phyloP scores from a whole-genome alignment of 2,797 vertebrate genomes.

The Leptatherina wallacei region DNA sequence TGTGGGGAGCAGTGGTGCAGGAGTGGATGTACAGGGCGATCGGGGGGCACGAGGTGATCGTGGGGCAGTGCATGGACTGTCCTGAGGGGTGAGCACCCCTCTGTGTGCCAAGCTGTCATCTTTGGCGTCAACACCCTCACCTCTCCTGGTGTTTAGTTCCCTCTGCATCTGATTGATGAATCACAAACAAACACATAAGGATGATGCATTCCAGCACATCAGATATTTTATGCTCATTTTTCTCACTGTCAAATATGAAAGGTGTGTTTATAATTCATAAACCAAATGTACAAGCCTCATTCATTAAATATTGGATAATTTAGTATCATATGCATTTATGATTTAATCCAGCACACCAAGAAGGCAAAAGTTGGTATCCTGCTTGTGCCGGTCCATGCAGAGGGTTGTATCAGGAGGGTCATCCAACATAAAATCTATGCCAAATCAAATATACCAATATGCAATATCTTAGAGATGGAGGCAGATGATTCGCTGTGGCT shows the following conservation, averaged over 20 bases:
- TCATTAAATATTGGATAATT: background rate
- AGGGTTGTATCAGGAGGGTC: background rate
- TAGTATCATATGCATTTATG: background rate
- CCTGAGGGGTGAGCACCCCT: slow-evolving; percentile 79
- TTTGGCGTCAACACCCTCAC: slow-evolving; percentile 70
- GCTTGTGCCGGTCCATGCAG: background rate
- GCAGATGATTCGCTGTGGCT: too few species aligned
- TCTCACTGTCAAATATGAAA: background rate
- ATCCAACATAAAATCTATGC: too few species aligned
- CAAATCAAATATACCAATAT: too few species aligned
- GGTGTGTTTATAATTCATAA: background rate
- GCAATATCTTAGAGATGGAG: too few species aligned
- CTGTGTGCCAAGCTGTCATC: slow-evolving; percentile 67
- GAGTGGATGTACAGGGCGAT: slow-evolving; percentile 56
- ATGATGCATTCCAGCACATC: background rate
- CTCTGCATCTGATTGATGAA: slow-evolving; percentile 85
- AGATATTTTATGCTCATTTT: background rate
- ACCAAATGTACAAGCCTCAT: background rate
- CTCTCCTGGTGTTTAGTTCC: slow-evolving; percentile 78
- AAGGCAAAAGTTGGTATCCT: background rate
- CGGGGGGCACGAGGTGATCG: slow-evolving; percentile 58
- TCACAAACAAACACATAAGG: background rate
- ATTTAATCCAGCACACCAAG: background rate
- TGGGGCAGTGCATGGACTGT: slow-evolving; percentile 70
- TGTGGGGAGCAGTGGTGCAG: slow-evolving; percentile 31